phyloP scores from a whole-genome alignment of 2,113 vertebrate species.

The Catharus minimus region DNA sequence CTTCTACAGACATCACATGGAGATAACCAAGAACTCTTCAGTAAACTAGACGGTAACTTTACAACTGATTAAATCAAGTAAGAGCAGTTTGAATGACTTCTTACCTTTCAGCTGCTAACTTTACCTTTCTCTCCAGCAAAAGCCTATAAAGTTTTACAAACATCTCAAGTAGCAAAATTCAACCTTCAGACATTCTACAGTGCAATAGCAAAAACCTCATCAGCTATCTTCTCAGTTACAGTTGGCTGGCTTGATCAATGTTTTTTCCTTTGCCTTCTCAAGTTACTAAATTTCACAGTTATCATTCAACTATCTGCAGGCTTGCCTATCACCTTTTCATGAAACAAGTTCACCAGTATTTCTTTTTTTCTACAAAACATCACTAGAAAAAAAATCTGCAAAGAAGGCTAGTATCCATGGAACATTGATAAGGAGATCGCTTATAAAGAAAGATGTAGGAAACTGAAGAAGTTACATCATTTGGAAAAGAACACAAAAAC shows the following conservation, averaged over 20 bases:
- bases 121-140: not conserved
- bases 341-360: not conserved
- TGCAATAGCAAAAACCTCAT: not conserved
- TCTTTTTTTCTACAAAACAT: not conserved
- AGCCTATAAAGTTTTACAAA: not conserved
- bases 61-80: not conserved
- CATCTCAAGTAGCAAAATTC: not conserved
- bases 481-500: not conserved
- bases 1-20: not conserved
- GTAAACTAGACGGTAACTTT: not conserved
- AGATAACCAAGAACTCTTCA: not conserved
- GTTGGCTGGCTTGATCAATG: not conserved
- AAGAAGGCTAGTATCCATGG: not conserved
- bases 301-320: not conserved
- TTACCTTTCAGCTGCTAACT: not conserved
- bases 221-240: not conserved
- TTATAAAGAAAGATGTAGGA: not conserved
- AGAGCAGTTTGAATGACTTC: not conserved
- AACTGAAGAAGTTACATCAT: not conserved
- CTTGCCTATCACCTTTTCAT: not conserved
- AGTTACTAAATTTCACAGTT: not conserved
- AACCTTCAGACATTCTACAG: not conserved
- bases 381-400: not conserved
- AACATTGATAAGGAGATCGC: not conserved
- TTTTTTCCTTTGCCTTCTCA: not conserved